Base-by-base conservation (phyloP, 2,888 invertebrate genomes). In the Gasteruption jaculator region DNA sequence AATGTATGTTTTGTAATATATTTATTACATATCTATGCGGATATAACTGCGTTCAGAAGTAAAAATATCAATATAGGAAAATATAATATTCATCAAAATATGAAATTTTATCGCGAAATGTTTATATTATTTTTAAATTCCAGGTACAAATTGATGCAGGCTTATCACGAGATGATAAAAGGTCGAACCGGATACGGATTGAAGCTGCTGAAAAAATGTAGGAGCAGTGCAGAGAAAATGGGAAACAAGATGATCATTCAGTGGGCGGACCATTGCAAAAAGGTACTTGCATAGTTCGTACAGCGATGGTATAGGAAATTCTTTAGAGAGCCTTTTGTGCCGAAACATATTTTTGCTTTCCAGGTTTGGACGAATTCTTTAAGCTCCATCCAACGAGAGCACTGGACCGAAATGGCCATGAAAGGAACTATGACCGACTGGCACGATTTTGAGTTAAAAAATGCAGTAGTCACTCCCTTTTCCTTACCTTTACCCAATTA, bases 301-400 rank as follows among this genome's bases (percentile, higher is more conserved):
- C 38, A 21, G 33, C 11, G 32, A 37, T 34, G 27, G 22, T 30
- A 37, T 30, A 33, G 21, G 18, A 26, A 39, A 33, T 24, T 34
- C 8, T 33, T 30, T 34, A 29, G 35, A 37, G 18, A 36, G 21
- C 44, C 30, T 48, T 7, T 32, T 15, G 2, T 6, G 18, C 7
- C 8, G 18, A 27, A 6, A 22, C 24, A 10, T 26, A 25, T 27
- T 30, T 14, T 18, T 26, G 30, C 15, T 41, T 55, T 68, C 18
- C 57, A 80, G 79, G 74, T 73, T 38, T 80, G 80, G 80, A 72
- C 66, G 30, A 73, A 75, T 10, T 70, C 63, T 3, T 53, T 79
- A 32, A 69, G 69, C 31, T 60, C 70, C 1, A 62, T 72, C 38
- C 63, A 71, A 19, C 50, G 63, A 36, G 68, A 75, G 46, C 74